A percentile compares a stretch with the other conserved stretches of the same genome.
Conservation (phyloP, 2,888 invertebrate species). For the Acanthosepion lycidas region DNA sequence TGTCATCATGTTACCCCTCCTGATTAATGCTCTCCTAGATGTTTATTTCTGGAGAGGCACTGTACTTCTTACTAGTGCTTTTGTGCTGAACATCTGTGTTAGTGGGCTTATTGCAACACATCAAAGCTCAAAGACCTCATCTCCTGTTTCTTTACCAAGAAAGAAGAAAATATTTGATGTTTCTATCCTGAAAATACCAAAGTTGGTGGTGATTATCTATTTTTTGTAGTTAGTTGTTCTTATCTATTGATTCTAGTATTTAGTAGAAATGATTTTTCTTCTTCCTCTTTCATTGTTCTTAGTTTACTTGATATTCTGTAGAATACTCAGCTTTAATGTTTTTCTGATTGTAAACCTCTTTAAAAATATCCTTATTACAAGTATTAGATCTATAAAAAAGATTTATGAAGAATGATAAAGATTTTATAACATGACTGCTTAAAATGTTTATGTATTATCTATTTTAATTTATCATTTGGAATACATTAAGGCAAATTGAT, state of each 20-base stretch:
- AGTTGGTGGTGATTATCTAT: conserved; percentile 33
- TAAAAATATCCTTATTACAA: no score
- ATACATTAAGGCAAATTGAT: no score
- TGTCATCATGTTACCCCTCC: background rate
- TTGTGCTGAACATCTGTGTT: background rate
- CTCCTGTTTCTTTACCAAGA: background rate
- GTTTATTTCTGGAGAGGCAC: conserved; percentile 34
- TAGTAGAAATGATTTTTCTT: background rate
- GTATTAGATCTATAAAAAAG: no score
- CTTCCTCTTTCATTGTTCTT: background rate
- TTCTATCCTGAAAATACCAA: conserved; percentile 6
- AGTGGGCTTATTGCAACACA: background rate
- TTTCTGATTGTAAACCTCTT: no score
- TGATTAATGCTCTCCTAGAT: background rate
- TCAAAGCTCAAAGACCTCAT: background rate
- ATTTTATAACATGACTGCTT: no score
- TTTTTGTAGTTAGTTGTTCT: background rate
- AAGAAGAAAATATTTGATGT: conserved; percentile 20
- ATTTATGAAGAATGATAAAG: no score
- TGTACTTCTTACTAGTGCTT: background rate
- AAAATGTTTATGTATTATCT: no score
- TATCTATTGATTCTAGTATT: background rate
- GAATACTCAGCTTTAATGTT: no score
- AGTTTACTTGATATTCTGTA: background rate
- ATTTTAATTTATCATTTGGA: no score